Evolutionary conservation across 35 echinoderm and acorn worm genomes (phyloP).

Genomic region (Heliocidaris tuberculata): DNA sequence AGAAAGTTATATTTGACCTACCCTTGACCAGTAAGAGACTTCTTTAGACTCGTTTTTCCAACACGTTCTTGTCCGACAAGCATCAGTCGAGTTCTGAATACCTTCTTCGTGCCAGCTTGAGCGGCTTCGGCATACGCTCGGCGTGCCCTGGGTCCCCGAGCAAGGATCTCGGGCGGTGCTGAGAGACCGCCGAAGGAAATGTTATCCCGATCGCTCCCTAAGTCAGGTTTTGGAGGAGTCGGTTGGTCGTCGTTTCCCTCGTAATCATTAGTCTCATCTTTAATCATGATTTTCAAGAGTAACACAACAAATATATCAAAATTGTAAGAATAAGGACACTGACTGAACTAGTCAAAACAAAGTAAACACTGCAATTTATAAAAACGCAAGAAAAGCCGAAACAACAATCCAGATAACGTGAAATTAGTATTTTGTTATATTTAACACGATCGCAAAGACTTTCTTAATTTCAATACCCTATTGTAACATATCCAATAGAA

Average conservation of each 20-base stretch:
- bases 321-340: too few species aligned
- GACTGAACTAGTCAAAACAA: too few species aligned
- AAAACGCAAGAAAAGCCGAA: too few species aligned
- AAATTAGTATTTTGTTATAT: too few species aligned
- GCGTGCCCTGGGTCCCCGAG: constrained; percentile 41
- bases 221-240: background rate
- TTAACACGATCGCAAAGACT: too few species aligned
- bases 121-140: constrained; percentile 61
- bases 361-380: too few species aligned
- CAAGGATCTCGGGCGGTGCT: constrained; percentile 31
- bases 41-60: constrained; percentile 73
- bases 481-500: too few species aligned
- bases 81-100: constrained; percentile 68
- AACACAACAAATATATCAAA: background rate
- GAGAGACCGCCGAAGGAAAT: constrained; percentile 11
- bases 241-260: background rate
- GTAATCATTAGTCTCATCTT: background rate
- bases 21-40: constrained; percentile 65
- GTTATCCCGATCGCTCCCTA: background rate
- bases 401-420: too few species aligned
- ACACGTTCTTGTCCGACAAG: constrained; percentile 74
- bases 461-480: too few species aligned
- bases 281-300: background rate
- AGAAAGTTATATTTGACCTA: background rate
- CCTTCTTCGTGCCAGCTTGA: constrained; percentile 54